phyloP scores from a whole-genome alignment of 2,888 invertebrate genomes.

The Drosophila rellima region DNA sequence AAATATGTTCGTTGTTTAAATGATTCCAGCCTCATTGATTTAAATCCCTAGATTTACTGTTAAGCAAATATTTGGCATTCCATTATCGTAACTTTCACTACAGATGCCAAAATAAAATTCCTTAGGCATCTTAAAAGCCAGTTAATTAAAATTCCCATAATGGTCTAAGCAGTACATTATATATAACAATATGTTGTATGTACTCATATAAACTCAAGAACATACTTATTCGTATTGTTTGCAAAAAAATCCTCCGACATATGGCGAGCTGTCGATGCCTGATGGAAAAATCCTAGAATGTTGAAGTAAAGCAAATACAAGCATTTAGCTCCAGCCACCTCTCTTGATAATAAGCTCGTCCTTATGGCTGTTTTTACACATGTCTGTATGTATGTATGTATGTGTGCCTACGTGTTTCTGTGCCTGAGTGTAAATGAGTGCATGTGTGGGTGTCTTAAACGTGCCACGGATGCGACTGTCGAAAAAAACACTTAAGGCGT shows the following conservation, averaged over 20 bases:
- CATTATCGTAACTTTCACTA: not conserved
- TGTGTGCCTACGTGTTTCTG: slow-evolving; percentile 10
- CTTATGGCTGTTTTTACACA: slow-evolving; percentile 28
- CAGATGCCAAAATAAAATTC: not conserved
- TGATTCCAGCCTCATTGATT: too few relatives aligned
- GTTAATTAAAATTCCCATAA: slow-evolving; percentile 79
- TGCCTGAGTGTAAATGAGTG: slow-evolving; percentile 3
- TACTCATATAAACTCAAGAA: slow-evolving; percentile 39
- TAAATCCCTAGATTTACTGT: too few relatives aligned
- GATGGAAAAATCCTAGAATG: slow-evolving; percentile 39
- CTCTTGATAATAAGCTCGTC: slow-evolving; percentile 68
- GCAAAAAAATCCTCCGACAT: slow-evolving; percentile 52
- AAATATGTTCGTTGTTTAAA: not conserved
- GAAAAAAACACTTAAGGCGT: slow-evolving; percentile 71
- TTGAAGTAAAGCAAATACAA: slow-evolving; percentile 58
- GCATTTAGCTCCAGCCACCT: slow-evolving; percentile 35
- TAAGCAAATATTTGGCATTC: not conserved
- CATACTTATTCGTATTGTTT: slow-evolving; percentile 64
- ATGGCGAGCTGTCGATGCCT: slow-evolving; percentile 43
- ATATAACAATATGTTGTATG: slow-evolving; percentile 11
- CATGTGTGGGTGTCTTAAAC: slow-evolving; percentile 42
- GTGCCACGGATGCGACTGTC: slow-evolving; percentile 72
- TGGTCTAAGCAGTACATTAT: slow-evolving; percentile 52
- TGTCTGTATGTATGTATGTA: slow-evolving; percentile 29
- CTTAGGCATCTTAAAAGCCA: slow-evolving; percentile 40